Base-by-base conservation (phyloP, 2,113 vertebrate species). In the Perccottus glenii region DNA sequence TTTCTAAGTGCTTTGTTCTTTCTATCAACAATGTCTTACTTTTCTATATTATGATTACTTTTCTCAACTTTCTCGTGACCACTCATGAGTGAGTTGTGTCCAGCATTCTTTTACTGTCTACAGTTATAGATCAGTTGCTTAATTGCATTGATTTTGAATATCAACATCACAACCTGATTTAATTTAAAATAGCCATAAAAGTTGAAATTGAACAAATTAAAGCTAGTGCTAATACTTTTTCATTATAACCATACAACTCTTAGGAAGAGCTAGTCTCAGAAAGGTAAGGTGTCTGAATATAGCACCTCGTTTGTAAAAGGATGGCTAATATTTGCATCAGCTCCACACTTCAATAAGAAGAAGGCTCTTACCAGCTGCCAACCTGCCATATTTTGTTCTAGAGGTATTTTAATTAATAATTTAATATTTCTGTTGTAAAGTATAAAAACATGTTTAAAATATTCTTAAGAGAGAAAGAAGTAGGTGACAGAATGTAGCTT, bases 261-360 rank as follows among this genome's bases (percentile, higher is more conserved):
- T n/a, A 63, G 36, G 60, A 11, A 5, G 16, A 55, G 44, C 12
- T 9, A 15, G 9, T 19, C 11, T 9, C 3, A 9, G 10, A 9
- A 16, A 15, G 6, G 9, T 16, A 64, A 27, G 49, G 49, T 56
- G 15, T 36, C 60, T 69, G 19, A 51, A 27, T 45, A 43, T 15
- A 43, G 50, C 19, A 42, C 15, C 36, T 49, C 4, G 15, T 56
- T 61, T 71, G 46, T 49, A 50, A 65, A 76, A 49, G 19, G 11
- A 48, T 70, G 32, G 10, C 58, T 45, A 19, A 38, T 47, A 65
- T 81, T 81, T 78, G 66, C 66, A 67, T 69, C 52, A 7, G 7
- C 47, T 46, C 53, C 3, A 14, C 5, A 42, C 4, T 49, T 51
- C 11, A 67, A 71, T 35, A 47, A 65, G 38, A 68, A 35, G 3